Conservation (phyloP, 1,140 invertebrate species). For the Lepidotrigona ventralis region DNA sequence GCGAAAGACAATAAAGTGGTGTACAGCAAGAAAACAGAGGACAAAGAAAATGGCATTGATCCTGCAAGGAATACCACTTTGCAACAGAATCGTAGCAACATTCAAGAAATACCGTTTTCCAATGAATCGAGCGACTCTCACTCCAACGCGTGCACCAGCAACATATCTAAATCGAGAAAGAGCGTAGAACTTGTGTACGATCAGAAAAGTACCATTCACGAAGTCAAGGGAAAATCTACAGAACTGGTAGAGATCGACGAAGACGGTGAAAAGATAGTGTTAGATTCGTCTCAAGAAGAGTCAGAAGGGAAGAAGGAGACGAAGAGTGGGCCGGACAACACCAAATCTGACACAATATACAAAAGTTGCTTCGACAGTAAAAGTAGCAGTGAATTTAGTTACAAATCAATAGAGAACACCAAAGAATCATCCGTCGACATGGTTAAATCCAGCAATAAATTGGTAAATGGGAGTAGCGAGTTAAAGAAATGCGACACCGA, state of each 20-base stretch:
- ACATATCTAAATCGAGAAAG: constrained; percentile 51
- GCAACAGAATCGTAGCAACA: neutral
- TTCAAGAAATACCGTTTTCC: neutral
- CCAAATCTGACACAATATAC: constrained; percentile 51
- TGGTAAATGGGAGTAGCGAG: constrained; percentile 57
- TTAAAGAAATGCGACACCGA: constrained; percentile 53
- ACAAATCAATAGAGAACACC: constrained; percentile 50
- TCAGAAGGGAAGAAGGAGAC: constrained; percentile 39
- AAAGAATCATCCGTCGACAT: constrained; percentile 52
- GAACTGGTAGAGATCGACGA: constrained; percentile 74
- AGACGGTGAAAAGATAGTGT: constrained; percentile 67
- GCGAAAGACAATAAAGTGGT: neutral
- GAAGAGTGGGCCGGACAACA: constrained; percentile 47
- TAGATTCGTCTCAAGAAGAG: constrained; percentile 67
- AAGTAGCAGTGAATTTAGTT: constrained; percentile 54
- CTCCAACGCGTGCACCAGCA: neutral
- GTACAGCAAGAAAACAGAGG: neutral
- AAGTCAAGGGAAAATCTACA: constrained; percentile 51
- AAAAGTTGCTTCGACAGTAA: constrained; percentile 59
- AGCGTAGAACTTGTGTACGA: constrained; percentile 75
- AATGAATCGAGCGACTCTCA: neutral
- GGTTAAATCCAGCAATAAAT: constrained; percentile 17
- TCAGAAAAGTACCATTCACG: constrained; percentile 50
- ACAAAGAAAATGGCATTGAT: constrained; percentile 29
- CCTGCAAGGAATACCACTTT: neutral